phyloP scores from a whole-genome alignment of 2,888 invertebrate species.

The Silvanus unidentatus region DNA sequence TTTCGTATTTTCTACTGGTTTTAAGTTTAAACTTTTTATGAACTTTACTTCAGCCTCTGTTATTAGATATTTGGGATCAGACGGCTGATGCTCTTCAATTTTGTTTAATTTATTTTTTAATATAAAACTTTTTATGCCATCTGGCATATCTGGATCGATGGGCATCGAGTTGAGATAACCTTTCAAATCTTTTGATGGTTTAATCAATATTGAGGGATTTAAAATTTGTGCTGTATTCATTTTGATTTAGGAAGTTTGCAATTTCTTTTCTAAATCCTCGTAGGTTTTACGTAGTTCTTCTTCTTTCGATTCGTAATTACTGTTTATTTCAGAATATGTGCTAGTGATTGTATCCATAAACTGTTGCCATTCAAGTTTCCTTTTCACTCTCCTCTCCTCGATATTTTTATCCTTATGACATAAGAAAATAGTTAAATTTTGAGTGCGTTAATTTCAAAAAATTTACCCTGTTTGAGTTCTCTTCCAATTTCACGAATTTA shows the following conservation, averaged over 20 bases:
- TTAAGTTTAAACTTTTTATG: constrained; percentile 28
- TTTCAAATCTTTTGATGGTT: constrained; percentile 55
- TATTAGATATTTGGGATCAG: constrained; percentile 22
- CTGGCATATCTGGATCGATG: constrained; percentile 47
- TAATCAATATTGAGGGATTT: constrained; percentile 59
- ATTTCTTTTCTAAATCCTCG: constrained; percentile 66
- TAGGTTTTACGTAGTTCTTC: constrained; percentile 70
- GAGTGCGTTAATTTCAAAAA: background rate
- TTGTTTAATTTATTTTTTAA: constrained; percentile 28
- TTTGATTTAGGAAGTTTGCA: constrained; percentile 33
- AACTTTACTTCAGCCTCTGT: constrained; percentile 33
- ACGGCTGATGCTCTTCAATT: constrained; percentile 6
- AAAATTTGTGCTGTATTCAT: constrained; percentile 53
- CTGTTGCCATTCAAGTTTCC: constrained; percentile 62
- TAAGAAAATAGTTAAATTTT: background rate
- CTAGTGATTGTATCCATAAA: constrained; percentile 75
- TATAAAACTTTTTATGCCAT: constrained; percentile 29
- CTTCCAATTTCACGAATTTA: constrained; percentile 56
- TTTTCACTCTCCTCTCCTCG: constrained; percentile 47
- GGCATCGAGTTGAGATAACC: constrained; percentile 52
- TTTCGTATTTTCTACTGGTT: constrained; percentile 8
- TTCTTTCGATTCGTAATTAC: constrained; percentile 72
- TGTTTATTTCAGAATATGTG: constrained; percentile 69
- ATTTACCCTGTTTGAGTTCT: constrained; percentile 52
- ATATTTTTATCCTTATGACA: constrained; percentile 46